Percentiles rank a stretch among this genome's conserved stretches.
Conservation (phyloP, 2,113 vertebrate species). For the Cariama cristata region DNA sequence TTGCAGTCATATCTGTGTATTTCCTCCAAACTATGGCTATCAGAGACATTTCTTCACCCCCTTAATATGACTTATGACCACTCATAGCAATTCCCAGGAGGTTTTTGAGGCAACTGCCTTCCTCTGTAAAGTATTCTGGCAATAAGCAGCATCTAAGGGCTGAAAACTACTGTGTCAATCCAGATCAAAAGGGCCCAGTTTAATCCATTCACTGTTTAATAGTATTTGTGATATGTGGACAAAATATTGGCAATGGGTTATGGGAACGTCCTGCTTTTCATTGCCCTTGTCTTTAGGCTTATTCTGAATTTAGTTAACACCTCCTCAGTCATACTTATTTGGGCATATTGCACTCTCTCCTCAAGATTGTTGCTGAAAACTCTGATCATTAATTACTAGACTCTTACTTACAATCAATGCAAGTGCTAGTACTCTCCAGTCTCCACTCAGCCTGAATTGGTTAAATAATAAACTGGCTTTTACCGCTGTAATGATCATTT, state of each 20-base stretch:
- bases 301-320: constrained; percentile 2
- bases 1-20: neutral
- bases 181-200: neutral
- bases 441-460: constrained; percentile 45
- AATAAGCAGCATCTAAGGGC: neutral
- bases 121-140: neutral
- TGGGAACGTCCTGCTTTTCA: neutral
- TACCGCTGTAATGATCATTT: constrained; percentile 53
- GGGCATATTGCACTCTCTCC: neutral
- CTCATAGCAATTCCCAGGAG: neutral
- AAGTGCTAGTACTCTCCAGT: constrained; percentile 42
- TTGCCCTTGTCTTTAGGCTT: neutral
- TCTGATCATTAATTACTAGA: constrained; percentile 64
- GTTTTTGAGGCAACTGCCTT: neutral
- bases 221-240: neutral
- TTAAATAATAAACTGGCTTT: constrained; percentile 66
- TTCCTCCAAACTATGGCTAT: neutral
- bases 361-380: constrained; percentile 44
- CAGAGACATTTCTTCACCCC: neutral
- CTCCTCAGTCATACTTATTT: neutral
- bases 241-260: neutral
- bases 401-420: constrained; percentile 56
- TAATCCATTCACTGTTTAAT: neutral
- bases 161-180: neutral
- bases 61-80: neutral